phyloP scores from a whole-genome alignment of 2,797 vertebrate species.

The Oryzias sinensis region DNA sequence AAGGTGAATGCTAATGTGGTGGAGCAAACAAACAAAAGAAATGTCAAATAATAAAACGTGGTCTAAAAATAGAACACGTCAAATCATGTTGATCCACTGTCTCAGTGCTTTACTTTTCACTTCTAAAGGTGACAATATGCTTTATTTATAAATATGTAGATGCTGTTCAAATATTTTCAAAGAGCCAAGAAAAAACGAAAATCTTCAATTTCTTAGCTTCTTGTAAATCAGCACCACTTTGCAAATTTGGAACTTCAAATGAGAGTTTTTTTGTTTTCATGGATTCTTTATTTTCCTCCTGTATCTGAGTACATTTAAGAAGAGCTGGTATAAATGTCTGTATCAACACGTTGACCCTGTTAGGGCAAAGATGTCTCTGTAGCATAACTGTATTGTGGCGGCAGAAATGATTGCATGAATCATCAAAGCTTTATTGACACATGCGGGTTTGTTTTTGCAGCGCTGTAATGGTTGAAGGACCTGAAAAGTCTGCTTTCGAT shows the following conservation, averaged over 20 bases:
- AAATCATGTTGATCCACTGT: neutral
- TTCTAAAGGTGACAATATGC: neutral
- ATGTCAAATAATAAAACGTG: neutral
- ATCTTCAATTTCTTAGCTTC: too few relatives aligned
- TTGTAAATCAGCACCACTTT: too few relatives aligned
- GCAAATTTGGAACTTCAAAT: too few relatives aligned
- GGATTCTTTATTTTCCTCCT: too few relatives aligned
- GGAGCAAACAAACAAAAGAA: neutral
- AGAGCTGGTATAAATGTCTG: too few relatives aligned
- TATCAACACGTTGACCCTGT: too few relatives aligned
- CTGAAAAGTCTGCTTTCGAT: constrained; percentile 28
- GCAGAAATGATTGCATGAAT: neutral
- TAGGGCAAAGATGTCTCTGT: neutral
- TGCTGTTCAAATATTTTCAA: too few relatives aligned
- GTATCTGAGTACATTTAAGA: too few relatives aligned
- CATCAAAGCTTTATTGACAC: constrained; percentile 4
- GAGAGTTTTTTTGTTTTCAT: too few relatives aligned
- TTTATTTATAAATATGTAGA: too few relatives aligned
- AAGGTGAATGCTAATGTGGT: constrained; percentile 53
- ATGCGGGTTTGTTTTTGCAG: constrained; percentile 48
- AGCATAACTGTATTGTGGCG: constrained; percentile 1
- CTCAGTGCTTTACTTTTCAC: neutral
- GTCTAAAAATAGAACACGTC: neutral
- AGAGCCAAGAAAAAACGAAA: too few relatives aligned
- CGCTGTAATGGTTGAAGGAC: constrained; percentile 29